These are phyloP conservation scores for Chironomus tepperi DNA, from an alignment of 1,140 invertebrate genomes.

Conservation along the genomic window DNA sequence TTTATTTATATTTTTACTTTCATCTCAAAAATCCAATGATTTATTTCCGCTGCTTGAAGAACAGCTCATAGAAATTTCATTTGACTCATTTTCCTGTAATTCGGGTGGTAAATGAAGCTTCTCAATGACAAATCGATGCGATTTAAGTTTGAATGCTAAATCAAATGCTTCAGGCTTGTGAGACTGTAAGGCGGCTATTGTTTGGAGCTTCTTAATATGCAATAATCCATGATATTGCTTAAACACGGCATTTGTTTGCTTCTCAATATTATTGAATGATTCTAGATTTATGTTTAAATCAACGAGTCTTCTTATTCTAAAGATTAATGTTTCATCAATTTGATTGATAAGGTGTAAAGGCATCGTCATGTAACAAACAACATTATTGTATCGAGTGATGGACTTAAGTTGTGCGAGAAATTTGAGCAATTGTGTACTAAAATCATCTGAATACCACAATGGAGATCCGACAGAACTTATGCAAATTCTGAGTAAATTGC, in stretches of 20 bases:
- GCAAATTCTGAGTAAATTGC: slow-evolving; percentile 53
- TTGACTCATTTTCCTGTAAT: not conserved
- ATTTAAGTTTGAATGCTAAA: slow-evolving; percentile 71
- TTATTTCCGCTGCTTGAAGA: not conserved
- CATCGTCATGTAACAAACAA: slow-evolving; percentile 64
- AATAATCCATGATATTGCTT: slow-evolving; percentile 78
- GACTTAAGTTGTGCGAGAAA: slow-evolving; percentile 67
- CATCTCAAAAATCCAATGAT: slow-evolving; percentile 4
- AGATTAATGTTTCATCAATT: slow-evolving; percentile 49
- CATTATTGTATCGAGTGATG: slow-evolving; percentile 58
- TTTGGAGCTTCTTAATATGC: slow-evolving; percentile 64
- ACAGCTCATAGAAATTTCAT: slow-evolving; percentile 16
- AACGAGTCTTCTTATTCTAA: slow-evolving; percentile 55
- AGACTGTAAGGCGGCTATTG: slow-evolving; percentile 61
- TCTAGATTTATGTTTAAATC: slow-evolving; percentile 72
- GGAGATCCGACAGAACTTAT: slow-evolving; percentile 68
- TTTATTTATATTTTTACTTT: not conserved
- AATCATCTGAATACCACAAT: slow-evolving; percentile 53
- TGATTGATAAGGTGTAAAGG: slow-evolving; percentile 62
- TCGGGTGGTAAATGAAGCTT: slow-evolving; percentile 75
- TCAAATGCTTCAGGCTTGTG: slow-evolving; percentile 67
- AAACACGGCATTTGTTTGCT: slow-evolving; percentile 67
- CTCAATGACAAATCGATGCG: slow-evolving; percentile 79
- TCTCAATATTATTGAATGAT: slow-evolving; percentile 70
- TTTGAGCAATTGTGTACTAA: slow-evolving; percentile 52